These are phyloP conservation scores for Drosophila peninsularis DNA, from an alignment of 2,888 invertebrate genomes.

Conservation along the genomic window DNA sequence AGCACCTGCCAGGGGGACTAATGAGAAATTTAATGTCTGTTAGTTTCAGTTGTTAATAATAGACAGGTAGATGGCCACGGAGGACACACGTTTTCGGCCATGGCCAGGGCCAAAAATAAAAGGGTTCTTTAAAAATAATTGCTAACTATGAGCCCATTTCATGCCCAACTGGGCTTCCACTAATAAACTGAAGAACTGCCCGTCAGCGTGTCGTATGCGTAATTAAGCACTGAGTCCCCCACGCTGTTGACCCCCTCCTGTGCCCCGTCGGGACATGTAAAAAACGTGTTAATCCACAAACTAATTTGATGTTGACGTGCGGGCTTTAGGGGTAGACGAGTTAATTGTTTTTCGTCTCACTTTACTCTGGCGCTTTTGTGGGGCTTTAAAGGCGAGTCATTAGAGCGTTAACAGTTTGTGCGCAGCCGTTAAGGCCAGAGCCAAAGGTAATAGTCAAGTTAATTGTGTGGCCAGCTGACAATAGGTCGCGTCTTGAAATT, in stretches of 20 bases:
- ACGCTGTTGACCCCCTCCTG: neutral
- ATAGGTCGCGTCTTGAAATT: constrained; percentile 51
- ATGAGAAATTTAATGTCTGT: constrained; percentile 33
- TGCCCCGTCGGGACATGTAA: constrained; percentile 44
- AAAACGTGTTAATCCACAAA: constrained; percentile 73
- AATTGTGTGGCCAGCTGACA: constrained; percentile 39
- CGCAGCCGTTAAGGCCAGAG: constrained; percentile 26
- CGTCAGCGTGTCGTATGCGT: constrained; percentile 58
- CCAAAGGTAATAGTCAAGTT: constrained; percentile 24
- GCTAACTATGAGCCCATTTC: constrained; percentile 60
- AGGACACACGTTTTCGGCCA: constrained; percentile 24
- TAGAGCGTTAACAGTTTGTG: constrained; percentile 55
- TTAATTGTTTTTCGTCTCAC: constrained; percentile 70
- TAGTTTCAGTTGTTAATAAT: constrained; percentile 51
- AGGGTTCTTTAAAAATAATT: constrained; percentile 48
- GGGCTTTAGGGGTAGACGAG: constrained; percentile 33
- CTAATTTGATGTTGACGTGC: constrained; percentile 70
- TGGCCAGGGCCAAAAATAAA: constrained; percentile 40
- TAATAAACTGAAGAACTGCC: constrained; percentile 19
- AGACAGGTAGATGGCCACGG: constrained; percentile 8
- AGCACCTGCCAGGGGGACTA: neutral
- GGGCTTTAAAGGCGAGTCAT: constrained; percentile 61
- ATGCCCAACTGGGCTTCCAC: constrained; percentile 29
- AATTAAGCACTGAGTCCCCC: constrained; percentile 47
- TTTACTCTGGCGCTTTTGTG: constrained; percentile 48